Evolutionary conservation across 1,140 invertebrate genomes (phyloP).

Genomic region (Lamellibrachia luymesi): DNA sequence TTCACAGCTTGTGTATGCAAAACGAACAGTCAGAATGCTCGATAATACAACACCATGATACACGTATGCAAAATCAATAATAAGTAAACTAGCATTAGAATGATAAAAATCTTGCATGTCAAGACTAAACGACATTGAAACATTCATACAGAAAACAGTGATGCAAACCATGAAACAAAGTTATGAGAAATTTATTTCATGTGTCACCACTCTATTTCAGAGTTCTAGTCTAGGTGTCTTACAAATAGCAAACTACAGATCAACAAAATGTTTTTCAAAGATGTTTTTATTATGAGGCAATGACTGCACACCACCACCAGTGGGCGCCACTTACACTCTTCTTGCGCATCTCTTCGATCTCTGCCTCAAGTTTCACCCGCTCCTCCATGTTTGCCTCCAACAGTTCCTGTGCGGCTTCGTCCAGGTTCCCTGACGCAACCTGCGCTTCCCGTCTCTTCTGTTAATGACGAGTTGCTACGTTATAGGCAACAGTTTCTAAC

Average conservation of each 20-base stretch:
- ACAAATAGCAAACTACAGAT: neutral
- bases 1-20: neutral
- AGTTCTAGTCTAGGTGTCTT: neutral
- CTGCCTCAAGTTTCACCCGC: slow-evolving; percentile 37
- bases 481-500: neutral
- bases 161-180: neutral
- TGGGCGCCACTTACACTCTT: slow-evolving; percentile 28
- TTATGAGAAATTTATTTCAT: neutral
- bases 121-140: neutral
- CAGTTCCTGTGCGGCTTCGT: slow-evolving; percentile 37
- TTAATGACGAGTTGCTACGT: neutral
- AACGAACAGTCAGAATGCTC: neutral
- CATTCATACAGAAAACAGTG: neutral
- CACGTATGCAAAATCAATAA: neutral
- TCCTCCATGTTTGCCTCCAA: slow-evolving; percentile 50
- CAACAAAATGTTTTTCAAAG: neutral
- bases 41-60: neutral
- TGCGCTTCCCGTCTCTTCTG: slow-evolving; percentile 9
- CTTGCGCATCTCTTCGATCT: slow-evolving; percentile 38
- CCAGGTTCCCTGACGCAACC: neutral
- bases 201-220: slow-evolving; percentile 1
- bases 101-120: neutral
- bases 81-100: neutral
- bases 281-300: neutral
- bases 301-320: neutral